These are phyloP conservation scores for Diorhabda sublineata DNA, from an alignment of 1,140 invertebrate genomes.

Conservation along the genomic window DNA sequence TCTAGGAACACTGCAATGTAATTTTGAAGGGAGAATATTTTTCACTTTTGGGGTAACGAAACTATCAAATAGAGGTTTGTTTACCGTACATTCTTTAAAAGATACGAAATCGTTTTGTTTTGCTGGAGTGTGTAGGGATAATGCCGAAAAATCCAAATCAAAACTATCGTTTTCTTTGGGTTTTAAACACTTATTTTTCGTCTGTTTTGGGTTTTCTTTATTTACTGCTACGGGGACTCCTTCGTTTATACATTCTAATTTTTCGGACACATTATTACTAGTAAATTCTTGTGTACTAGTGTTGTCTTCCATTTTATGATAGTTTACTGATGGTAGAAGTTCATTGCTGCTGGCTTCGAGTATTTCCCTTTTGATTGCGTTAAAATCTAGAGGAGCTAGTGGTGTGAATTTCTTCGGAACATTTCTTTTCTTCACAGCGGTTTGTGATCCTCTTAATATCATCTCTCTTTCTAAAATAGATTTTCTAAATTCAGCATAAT, in stretches of 20 bases:
- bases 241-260: slow-evolving; percentile 2
- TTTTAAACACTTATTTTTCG: not conserved
- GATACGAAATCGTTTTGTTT: slow-evolving; percentile 12
- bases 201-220: not conserved
- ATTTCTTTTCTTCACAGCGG: slow-evolving; percentile 7
- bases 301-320: not conserved
- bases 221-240: not conserved
- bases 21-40: slow-evolving; percentile 17
- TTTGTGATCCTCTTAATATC: slow-evolving; percentile 3
- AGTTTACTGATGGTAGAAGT: not conserved
- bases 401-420: slow-evolving; percentile 16
- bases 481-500: slow-evolving; percentile 11
- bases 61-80: not conserved
- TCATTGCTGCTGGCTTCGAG: not conserved
- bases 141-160: slow-evolving; percentile 26
- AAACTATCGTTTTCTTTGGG: slow-evolving; percentile 25
- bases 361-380: slow-evolving; percentile 20
- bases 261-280: slow-evolving; percentile 7
- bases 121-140: slow-evolving; percentile 23
- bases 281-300: not conserved
- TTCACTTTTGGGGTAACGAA: slow-evolving; percentile 26
- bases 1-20: not conserved
- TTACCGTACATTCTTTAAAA: not conserved
- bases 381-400: slow-evolving; percentile 20
- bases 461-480: not conserved